Conservation (phyloP, 1,140 invertebrate genomes). For the Lordiphosa clarofinis region DNA sequence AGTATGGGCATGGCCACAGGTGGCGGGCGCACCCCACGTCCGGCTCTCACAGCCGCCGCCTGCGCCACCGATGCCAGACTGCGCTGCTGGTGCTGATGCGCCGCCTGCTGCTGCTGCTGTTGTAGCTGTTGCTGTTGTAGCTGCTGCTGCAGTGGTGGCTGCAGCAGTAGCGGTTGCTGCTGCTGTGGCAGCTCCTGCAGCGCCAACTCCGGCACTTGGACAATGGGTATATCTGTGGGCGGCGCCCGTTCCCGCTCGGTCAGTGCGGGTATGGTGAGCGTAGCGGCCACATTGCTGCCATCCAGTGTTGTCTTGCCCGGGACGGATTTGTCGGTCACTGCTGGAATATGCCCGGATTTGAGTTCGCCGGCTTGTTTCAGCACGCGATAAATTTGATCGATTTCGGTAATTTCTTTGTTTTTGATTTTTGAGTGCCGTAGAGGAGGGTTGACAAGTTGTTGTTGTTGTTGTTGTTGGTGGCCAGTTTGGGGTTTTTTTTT, state of each 20-base stretch:
- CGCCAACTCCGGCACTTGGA: conserved; percentile 50
- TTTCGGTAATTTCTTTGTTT: conserved; percentile 82
- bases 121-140: conserved; percentile 22
- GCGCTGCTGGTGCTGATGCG: conserved; percentile 44
- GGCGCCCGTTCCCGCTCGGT: conserved; percentile 30
- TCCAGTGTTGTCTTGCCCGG: conserved; percentile 38
- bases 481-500: neutral
- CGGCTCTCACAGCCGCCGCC: conserved; percentile 57
- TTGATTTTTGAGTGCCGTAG: conserved; percentile 37
- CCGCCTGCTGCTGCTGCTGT: conserved; percentile 21
- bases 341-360: conserved; percentile 81
- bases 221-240: conserved; percentile 57
- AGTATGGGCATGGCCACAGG: conserved; percentile 76
- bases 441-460: conserved; percentile 47
- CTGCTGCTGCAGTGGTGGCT: conserved; percentile 24
- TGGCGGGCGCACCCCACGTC: conserved; percentile 67
- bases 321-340: conserved; percentile 78
- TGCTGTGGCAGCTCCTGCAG: conserved; percentile 68
- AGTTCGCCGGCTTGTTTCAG: conserved; percentile 95
- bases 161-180: conserved; percentile 12
- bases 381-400: conserved; percentile 95
- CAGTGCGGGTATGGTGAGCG: conserved; percentile 66
- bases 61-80: conserved; percentile 67
- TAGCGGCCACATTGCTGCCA: conserved; percentile 59
- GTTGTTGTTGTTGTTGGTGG: conserved; percentile 32